phyloP scores from a whole-genome alignment of 2,113 vertebrate species.

The Tupaia tana region DNA sequence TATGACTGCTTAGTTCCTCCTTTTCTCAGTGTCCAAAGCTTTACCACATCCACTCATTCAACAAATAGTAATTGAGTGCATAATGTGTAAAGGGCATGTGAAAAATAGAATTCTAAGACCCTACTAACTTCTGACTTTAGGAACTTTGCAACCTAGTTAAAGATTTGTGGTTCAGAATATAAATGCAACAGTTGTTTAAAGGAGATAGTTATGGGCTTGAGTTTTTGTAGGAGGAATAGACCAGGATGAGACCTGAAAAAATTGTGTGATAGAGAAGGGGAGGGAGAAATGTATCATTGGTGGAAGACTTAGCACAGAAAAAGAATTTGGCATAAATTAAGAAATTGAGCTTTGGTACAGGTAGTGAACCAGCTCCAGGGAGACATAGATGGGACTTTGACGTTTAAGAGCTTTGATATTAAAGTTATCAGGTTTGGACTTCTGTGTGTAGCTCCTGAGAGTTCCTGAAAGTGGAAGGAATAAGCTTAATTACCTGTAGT shows the following conservation, averaged over 20 bases:
- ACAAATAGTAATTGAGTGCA: background rate
- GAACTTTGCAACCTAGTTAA: background rate
- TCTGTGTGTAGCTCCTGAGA: background rate
- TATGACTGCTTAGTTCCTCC: background rate
- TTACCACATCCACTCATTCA: background rate
- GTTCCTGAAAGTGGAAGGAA: background rate
- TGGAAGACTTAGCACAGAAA: background rate
- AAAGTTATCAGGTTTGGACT: background rate
- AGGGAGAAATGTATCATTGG: background rate
- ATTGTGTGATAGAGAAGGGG: background rate
- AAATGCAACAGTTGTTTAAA: background rate
- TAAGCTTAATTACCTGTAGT: background rate
- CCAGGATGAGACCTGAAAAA: background rate
- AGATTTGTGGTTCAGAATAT: background rate
- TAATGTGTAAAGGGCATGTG: background rate
- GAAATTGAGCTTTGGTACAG: background rate
- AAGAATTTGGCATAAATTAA: constrained; percentile 29
- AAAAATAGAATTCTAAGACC: constrained; percentile 1
- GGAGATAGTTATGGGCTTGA: background rate
- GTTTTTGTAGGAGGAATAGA: background rate
- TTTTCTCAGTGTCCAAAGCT: background rate
- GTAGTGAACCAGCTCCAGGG: background rate
- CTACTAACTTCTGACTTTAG: constrained; percentile 10
- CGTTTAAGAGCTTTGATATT: constrained; percentile 33
- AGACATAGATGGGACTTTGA: background rate